These are phyloP conservation scores for Parnassius smintheus DNA, from an alignment of 2,888 invertebrate genomes.

Conservation along the genomic window DNA sequence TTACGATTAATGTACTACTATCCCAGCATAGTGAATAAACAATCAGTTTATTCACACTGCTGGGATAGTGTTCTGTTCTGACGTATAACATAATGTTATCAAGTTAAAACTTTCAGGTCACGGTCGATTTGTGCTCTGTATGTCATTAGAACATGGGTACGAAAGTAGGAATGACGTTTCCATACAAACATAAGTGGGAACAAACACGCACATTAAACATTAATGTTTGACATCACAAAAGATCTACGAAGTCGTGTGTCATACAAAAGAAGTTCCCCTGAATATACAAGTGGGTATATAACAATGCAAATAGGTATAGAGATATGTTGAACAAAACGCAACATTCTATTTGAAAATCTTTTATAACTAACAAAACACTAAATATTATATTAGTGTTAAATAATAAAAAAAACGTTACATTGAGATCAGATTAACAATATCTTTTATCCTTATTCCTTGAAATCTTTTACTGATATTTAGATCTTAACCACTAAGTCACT, in stretches of 20 bases:
- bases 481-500: too few relatives aligned
- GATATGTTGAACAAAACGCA: conserved; percentile 3
- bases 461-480: too few relatives aligned
- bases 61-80: conserved; percentile 6
- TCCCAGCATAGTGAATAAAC: too few relatives aligned
- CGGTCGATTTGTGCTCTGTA: conserved; percentile 19
- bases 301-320: conserved; percentile 10
- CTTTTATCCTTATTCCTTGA: too few relatives aligned
- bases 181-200: conserved; percentile 10
- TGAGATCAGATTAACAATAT: too few relatives aligned
- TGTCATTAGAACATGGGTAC: conserved; percentile 18
- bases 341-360: neutral
- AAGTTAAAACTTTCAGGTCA: conserved; percentile 15
- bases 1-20: too few relatives aligned
- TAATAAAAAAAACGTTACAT: too few relatives aligned
- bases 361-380: neutral
- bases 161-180: conserved; percentile 11
- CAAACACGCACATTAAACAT: conserved; percentile 16
- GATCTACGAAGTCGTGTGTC: conserved; percentile 15
- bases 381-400: too few relatives aligned
- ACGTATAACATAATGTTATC: conserved; percentile 7
- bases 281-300: conserved; percentile 2
- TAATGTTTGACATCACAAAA: conserved; percentile 18
- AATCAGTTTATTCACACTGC: neutral
- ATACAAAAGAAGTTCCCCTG: conserved; percentile 19